phyloP scores from a whole-genome alignment of 2,113 vertebrate genomes.

The Ceyx cyanopectus region DNA sequence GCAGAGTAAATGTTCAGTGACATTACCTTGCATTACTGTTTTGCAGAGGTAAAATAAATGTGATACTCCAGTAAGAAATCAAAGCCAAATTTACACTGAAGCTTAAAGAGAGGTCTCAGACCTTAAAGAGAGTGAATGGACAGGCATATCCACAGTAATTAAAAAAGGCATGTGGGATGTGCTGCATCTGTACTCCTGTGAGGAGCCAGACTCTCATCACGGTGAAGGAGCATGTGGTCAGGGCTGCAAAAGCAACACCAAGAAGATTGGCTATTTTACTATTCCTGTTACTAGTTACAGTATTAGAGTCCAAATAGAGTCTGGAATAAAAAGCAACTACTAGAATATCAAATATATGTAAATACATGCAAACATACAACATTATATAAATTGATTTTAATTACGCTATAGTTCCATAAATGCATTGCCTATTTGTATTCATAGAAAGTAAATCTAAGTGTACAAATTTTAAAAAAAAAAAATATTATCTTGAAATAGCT shows the following conservation, averaged over 20 bases:
- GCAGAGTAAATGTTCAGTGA: not conserved
- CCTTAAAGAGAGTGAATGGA: not conserved
- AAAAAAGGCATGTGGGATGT: not conserved
- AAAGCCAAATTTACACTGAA: not conserved
- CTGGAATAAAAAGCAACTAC: not conserved
- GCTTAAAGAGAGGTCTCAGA: not conserved
- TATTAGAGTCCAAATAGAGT: not conserved
- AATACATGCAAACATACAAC: not conserved
- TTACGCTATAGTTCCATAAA: not conserved
- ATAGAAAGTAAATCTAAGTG: not conserved
- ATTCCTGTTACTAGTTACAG: not conserved
- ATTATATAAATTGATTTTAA: not conserved
- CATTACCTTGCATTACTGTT: not conserved
- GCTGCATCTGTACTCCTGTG: accelerated
- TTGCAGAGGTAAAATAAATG: not conserved
- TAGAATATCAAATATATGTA: not conserved
- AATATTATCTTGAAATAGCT: not conserved
- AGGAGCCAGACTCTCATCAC: not conserved
- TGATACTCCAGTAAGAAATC: not conserved
- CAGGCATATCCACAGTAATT: not conserved
- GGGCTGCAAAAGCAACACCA: not conserved
- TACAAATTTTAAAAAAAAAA: not conserved
- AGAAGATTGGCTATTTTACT: not conserved
- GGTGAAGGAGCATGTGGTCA: not conserved
- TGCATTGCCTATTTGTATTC: not conserved